phyloP scores from a whole-genome alignment of 2,888 invertebrate species.

The Drosophila kanekoi region DNA sequence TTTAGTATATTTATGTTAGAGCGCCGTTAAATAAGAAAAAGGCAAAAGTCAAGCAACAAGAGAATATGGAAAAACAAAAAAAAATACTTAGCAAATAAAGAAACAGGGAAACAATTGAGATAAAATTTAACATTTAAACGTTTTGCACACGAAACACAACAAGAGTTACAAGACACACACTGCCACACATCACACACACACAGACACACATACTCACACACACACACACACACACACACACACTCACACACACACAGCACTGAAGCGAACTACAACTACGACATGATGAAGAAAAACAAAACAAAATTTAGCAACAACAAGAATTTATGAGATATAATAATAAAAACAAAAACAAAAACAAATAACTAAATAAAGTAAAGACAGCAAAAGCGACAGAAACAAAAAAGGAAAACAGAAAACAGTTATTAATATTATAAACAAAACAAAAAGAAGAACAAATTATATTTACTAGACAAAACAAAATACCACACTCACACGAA shows the following conservation, averaged over 20 bases:
- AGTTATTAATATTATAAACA: constrained; percentile 48
- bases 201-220: constrained; percentile 42
- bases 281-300: constrained; percentile 49
- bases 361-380: constrained; percentile 55
- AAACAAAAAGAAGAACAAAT: constrained; percentile 48
- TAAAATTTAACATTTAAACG: constrained; percentile 80
- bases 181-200: constrained; percentile 24
- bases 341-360: no score
- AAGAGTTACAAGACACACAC: constrained; percentile 33
- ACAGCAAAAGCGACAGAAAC: constrained; percentile 46
- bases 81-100: constrained; percentile 78
- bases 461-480: constrained; percentile 74
- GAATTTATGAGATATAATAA: constrained; percentile 81
- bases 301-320: constrained; percentile 81
- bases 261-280: constrained; percentile 38
- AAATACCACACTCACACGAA: constrained; percentile 44
- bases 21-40: constrained; percentile 59
- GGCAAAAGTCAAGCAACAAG: constrained; percentile 48
- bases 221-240: constrained; percentile 21
- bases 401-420: constrained; percentile 40
- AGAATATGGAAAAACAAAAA: constrained; percentile 36
- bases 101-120: constrained; percentile 83
- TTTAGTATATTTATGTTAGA: constrained; percentile 78
- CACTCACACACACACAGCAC: constrained; percentile 35
- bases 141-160: constrained; percentile 63